Base-by-base conservation (phyloP, 2,888 invertebrate species). In the Argyresthia goedartella region DNA sequence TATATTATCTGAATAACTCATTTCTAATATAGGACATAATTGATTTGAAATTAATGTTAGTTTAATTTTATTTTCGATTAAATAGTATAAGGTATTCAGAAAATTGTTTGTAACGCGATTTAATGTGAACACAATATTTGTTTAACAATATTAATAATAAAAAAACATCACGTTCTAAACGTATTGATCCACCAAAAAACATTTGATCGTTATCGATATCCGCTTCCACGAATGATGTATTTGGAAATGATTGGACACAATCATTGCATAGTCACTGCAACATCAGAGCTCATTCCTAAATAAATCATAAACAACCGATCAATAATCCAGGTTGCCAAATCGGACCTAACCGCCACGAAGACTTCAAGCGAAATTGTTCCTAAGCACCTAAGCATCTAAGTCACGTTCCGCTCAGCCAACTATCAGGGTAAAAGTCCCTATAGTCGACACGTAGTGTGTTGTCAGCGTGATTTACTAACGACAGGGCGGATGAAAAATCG, bases 401-500 rank as follows among this genome's bases (percentile, higher is more conserved):
- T 50, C 49, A 46, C 57, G 53, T 56, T 55, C 64, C 41, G 52
- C 41, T 46, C 52, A 43, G 47, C 47, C 41, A 39, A 9, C 43
- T 11, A 50, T 52, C 51, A 56, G 48, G 58, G 59, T 55, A 52
- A 60, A 55, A 47, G 56, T 52, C 42, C 56, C 60, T 58, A 61
- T 65, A 63, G 64, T 59, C 56, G 63, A 53, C 56, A 48, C 48
- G 16, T 36, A 25, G 46, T 25, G 51, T 59, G 66, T 63, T 66
- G 68, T 65, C 67, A 58, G 54, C 57, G 59, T 67, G 69, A 70
- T 70, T 69, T 69, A 70, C 59, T 62, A 60, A 56, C 57, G 57
- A 58, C 59, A 53, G 63, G 56, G 54, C 46, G 63, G 57, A 63
- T 71, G 71, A 71, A 70, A 70, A 70, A 71, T 69, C 53, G 61